Percentiles rank a stretch among this genome's conserved stretches.
These are phyloP conservation scores for Atlantisia rogersi DNA, from an alignment of 2,113 vertebrate genomes.

Conservation along the genomic window DNA sequence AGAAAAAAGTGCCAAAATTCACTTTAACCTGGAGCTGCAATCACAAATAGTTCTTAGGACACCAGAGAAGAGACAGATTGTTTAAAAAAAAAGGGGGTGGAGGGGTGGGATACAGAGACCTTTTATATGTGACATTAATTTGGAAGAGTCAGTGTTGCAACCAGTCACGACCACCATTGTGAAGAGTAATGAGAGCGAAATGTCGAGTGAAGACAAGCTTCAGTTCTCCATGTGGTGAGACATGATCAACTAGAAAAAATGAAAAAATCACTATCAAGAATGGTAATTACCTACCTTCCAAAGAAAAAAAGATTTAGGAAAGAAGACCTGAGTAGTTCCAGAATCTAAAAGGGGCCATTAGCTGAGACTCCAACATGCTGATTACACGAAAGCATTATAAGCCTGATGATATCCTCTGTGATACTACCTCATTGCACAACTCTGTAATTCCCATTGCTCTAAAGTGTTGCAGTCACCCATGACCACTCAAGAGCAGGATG, in stretches of 20 bases:
- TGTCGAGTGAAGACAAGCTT: not conserved
- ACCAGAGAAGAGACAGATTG: not conserved
- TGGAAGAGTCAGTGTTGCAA: not conserved
- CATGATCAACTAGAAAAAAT: not conserved
- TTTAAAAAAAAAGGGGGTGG: not conserved
- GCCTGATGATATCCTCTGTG: not conserved
- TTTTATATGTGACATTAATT: not conserved
- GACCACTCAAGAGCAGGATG: not conserved
- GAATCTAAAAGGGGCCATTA: not conserved
- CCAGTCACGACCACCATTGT: not conserved
- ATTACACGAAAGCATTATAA: fast-evolving
- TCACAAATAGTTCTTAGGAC: not conserved
- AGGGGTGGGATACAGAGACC: not conserved
- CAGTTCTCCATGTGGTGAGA: not conserved
- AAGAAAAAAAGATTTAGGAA: not conserved
- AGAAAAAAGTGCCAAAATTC: not conserved
- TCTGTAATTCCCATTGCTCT: not conserved
- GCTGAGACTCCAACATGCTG: not conserved
- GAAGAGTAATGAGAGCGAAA: not conserved
- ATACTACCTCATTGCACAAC: not conserved
- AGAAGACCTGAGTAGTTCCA: not conserved
- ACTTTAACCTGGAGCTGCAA: not conserved
- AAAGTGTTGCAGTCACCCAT: not conserved
- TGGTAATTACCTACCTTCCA: not conserved
- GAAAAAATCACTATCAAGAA: not conserved